These are phyloP conservation scores for Hippasteria phrygiana DNA, from an alignment of 53 echinoderm and acorn worm species.

Conservation along the genomic window DNA sequence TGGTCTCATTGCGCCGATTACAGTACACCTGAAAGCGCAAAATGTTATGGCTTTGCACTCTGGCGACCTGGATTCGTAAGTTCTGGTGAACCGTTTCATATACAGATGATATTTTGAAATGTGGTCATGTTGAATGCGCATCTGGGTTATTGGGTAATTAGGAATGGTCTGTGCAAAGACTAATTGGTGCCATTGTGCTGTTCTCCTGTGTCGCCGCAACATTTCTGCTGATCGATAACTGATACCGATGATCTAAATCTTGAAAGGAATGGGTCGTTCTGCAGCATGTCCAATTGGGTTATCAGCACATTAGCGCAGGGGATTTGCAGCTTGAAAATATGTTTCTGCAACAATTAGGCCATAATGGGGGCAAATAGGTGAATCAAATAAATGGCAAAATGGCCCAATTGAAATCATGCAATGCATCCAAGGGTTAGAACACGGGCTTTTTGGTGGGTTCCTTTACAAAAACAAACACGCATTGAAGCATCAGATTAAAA, in stretches of 20 bases:
- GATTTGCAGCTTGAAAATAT: neutral
- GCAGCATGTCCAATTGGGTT: neutral
- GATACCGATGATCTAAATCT: constrained; percentile 18
- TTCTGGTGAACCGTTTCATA: neutral
- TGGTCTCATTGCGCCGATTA: neutral
- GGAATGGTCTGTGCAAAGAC: neutral
- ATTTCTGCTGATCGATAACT: neutral
- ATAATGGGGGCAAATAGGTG: neutral
- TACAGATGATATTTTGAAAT: neutral
- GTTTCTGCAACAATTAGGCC: neutral
- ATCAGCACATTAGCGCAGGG: neutral
- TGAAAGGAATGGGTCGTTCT: neutral
- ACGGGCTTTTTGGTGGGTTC: too few relatives aligned
- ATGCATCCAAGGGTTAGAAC: too few relatives aligned
- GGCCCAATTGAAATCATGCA: too few relatives aligned
- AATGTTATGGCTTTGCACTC: neutral
- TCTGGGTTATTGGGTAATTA: constrained; percentile 22
- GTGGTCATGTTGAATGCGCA: neutral
- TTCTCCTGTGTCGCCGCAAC: neutral
- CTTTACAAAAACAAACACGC: too few relatives aligned
- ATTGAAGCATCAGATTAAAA: too few relatives aligned
- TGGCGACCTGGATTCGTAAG: too few relatives aligned
- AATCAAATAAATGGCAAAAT: too few relatives aligned
- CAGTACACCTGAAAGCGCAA: neutral
- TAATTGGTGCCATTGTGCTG: constrained; percentile 24